Percentiles rank a stretch among this genome's conserved stretches.
Conservation (phyloP, 2,888 invertebrate species). For the Anoplius nigerrimus region DNA sequence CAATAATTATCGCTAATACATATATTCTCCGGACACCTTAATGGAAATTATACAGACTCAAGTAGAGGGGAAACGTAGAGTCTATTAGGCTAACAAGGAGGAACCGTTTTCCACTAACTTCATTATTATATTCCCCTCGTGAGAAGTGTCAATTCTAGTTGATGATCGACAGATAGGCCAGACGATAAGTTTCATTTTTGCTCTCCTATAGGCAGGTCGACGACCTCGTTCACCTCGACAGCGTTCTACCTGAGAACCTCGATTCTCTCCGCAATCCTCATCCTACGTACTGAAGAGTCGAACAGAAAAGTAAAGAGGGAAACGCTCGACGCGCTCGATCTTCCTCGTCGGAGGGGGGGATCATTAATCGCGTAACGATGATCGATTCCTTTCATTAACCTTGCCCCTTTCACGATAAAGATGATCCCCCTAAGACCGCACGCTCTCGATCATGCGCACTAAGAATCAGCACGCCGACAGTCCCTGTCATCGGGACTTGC, state of each 20-base stretch:
- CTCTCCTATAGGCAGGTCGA: slow-evolving; percentile 1
- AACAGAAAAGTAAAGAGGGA: not conserved
- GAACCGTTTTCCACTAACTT: slow-evolving; percentile 45
- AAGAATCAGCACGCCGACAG: no score
- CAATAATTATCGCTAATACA: no score
- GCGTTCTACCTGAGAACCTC: slow-evolving; percentile 4
- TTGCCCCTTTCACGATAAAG: no score
- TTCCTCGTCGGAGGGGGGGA: no score
- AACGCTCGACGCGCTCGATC: no score
- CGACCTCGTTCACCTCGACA: not conserved
- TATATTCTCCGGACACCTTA: no score
- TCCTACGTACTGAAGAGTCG: not conserved
- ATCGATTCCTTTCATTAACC: no score
- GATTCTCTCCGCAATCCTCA: slow-evolving; percentile 2
- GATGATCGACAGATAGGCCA: slow-evolving; percentile 49
- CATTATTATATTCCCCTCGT: slow-evolving; percentile 28
- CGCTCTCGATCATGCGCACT: no score
- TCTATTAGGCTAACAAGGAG: slow-evolving; percentile 52
- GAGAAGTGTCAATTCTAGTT: slow-evolving; percentile 29
- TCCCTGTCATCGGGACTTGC: no score
- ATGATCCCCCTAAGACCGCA: no score
- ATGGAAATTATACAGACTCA: no score
- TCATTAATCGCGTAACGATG: no score
- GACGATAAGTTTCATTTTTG: slow-evolving; percentile 35
- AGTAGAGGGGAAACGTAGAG: not conserved